Conservation (phyloP, 2,113 vertebrate species). For the Polyodon spathula region DNA sequence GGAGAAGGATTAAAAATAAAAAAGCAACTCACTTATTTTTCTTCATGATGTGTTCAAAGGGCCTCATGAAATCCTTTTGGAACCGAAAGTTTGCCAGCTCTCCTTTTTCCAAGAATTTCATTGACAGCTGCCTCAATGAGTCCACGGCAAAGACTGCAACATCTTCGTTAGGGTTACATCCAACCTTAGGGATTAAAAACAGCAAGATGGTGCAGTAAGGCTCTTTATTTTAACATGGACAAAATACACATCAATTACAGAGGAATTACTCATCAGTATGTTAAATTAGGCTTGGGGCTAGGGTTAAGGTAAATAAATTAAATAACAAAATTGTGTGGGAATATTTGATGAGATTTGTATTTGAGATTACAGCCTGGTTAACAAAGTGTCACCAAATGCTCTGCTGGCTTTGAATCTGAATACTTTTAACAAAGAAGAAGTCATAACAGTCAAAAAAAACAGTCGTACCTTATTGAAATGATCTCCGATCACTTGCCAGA, state of each 20-base stretch:
- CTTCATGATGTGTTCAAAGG: constrained; percentile 97
- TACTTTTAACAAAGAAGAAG: neutral
- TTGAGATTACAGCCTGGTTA: too few relatives aligned
- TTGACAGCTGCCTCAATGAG: constrained; percentile 88
- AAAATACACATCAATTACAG: constrained; percentile 6
- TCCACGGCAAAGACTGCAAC: constrained; percentile 96
- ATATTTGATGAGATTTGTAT: too few relatives aligned
- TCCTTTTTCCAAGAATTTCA: constrained; percentile 97
- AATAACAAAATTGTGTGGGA: too few relatives aligned
- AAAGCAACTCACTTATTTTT: constrained; percentile 78
- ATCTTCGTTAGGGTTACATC: constrained; percentile 96
- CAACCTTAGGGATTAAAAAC: constrained; percentile 62
- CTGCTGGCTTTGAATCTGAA: neutral
- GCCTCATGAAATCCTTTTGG: constrained; percentile 94
- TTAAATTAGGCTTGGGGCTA: too few relatives aligned
- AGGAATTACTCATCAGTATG: too few relatives aligned
- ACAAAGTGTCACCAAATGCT: constrained; percentile 1
- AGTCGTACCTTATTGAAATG: constrained; percentile 89
- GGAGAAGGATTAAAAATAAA: neutral
- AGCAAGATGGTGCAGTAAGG: neutral
- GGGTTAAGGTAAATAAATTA: too few relatives aligned
- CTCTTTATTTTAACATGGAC: neutral
- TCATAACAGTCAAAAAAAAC: too few relatives aligned
- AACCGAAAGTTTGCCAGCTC: constrained; percentile 96
- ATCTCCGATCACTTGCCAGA: constrained; percentile 96